Conservation (phyloP, 2,797 vertebrate genomes). For the Setipinna tenuifilis region DNA sequence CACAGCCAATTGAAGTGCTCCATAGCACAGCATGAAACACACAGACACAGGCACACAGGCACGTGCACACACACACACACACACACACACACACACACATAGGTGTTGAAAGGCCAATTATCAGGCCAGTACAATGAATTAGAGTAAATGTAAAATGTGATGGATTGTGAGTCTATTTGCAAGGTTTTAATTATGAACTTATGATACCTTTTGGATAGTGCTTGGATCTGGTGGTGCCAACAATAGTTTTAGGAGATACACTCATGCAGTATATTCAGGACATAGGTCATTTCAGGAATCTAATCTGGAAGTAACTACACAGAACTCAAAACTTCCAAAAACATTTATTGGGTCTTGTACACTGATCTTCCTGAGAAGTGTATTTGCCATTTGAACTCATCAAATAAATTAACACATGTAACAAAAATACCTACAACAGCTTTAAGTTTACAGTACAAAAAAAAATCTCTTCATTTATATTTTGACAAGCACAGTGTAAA, state of each 20-base stretch:
- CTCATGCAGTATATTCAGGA: not conserved
- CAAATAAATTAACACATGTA: slow-evolving; percentile 77
- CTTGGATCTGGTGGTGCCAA: too few species aligned
- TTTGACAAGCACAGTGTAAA: slow-evolving; percentile 48
- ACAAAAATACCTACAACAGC: slow-evolving; percentile 51
- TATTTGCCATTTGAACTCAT: slow-evolving; percentile 63
- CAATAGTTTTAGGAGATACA: too few species aligned
- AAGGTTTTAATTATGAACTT: not conserved
- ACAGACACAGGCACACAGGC: too few species aligned
- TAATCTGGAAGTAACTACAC: slow-evolving; percentile 28
- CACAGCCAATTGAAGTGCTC: too few species aligned
- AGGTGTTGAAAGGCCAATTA: too few species aligned
- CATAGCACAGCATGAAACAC: too few species aligned
- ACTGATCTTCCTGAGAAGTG: slow-evolving; percentile 75
- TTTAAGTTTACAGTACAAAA: slow-evolving; percentile 61
- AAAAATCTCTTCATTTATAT: slow-evolving; percentile 54
- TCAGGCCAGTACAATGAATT: too few species aligned
- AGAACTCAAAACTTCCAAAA: slow-evolving; percentile 50
- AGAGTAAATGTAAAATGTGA: too few species aligned
- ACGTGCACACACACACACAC: too few species aligned
- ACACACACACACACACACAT: too few species aligned
- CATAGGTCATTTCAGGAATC: not conserved
- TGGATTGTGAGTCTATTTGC: too few species aligned
- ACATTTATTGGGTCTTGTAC: slow-evolving; percentile 74
- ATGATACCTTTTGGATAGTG: too few species aligned